phyloP scores from a whole-genome alignment of 1,140 invertebrate species.

The Reticulitermes speratus region DNA sequence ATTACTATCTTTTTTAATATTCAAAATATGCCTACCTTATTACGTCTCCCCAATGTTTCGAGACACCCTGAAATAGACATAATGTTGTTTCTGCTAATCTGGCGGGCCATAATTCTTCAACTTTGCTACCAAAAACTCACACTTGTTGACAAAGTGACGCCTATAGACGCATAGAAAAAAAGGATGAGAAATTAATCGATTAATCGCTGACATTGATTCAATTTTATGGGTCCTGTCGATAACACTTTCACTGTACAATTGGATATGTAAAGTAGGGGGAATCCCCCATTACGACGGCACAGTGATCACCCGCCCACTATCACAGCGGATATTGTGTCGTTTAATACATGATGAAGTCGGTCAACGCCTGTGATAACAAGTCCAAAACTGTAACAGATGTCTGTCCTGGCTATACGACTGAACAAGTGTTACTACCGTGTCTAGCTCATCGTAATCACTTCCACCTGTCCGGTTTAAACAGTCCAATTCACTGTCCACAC shows the following conservation, averaged over 20 bases:
- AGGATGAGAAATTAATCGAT: neutral
- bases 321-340: neutral
- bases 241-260: neutral
- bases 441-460: neutral
- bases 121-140: neutral
- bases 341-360: neutral
- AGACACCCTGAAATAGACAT: neutral
- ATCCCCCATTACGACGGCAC: neutral
- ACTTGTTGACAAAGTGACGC: neutral
- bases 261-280: neutral
- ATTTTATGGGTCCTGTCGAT: neutral
- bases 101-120: neutral
- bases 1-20: too few relatives aligned
- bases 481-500: too few relatives aligned
- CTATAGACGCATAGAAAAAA: neutral
- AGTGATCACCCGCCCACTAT: neutral
- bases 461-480: neutral
- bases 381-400: neutral
- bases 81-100: neutral
- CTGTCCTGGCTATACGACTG: neutral
- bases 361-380: neutral
- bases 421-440: neutral
- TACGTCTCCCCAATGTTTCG: neutral
- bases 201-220: neutral
- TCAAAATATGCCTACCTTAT: neutral